These are phyloP conservation scores for Elysia crispata DNA, from an alignment of 2,888 invertebrate species.

Conservation along the genomic window DNA sequence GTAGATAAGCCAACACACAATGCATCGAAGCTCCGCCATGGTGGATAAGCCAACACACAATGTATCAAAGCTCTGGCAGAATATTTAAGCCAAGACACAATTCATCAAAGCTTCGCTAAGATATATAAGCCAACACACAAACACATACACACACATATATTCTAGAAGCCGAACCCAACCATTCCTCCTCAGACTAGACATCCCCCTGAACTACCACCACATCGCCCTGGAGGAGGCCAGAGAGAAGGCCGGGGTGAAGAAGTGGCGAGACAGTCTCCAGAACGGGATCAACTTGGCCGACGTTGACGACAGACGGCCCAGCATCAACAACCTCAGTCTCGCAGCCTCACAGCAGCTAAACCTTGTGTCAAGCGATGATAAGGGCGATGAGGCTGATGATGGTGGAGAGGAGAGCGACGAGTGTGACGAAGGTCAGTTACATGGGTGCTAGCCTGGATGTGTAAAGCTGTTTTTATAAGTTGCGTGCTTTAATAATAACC, in stretches of 20 bases:
- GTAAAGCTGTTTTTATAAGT: neutral
- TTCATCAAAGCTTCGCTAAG: no score
- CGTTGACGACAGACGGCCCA: neutral
- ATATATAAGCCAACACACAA: no score
- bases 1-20: no score
- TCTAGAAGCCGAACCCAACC: no score
- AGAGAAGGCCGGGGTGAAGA: conserved; percentile 41
- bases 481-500: neutral
- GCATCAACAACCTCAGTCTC: neutral
- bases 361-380: neutral
- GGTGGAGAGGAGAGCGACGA: neutral
- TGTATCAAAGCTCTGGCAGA: no score
- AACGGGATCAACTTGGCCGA: neutral
- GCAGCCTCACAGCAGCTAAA: no score
- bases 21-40: no score
- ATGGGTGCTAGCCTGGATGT: neutral
- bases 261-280: conserved; percentile 26
- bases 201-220: conserved; percentile 36
- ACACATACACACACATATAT: no score
- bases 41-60: no score
- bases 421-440: no score
- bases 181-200: neutral
- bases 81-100: no score
- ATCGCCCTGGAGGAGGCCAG: conserved; percentile 28
- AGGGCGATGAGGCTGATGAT: neutral